Base-by-base conservation (phyloP, 1,140 invertebrate genomes). In the Cylas formicarius region DNA sequence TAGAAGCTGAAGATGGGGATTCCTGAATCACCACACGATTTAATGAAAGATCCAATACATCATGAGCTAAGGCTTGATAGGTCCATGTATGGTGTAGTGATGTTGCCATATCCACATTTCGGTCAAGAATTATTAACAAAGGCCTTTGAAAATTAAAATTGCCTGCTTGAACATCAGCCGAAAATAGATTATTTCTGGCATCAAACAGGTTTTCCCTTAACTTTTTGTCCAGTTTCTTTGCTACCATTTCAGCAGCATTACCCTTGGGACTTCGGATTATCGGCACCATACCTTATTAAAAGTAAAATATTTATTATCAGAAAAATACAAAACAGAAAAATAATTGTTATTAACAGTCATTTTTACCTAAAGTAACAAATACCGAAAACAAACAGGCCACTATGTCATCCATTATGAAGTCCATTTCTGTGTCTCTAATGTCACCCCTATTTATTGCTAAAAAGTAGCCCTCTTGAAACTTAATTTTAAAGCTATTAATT, bases 1-100 rank as follows among this genome's bases (percentile, higher is more conserved):
- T 73, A 1, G 76, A 76, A 3, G 80, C 80, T 61, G 32, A 23
- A 52, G 50, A 33, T 16, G 70, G 55, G 46, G 70, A 74, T 60
- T 92, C 88, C 53, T 86, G 84, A 14, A 93, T 78, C 19, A 84
- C 76, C 1, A 94, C 77, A 47, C 89, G 68, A 68, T 99, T 99
- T 31, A 97, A 69, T 14, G 87, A 80, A 38, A 97, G 72, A 59
- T 97, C 87, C 10, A 97, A 65, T 1, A 97, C 84, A 75, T 98
- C 95, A 67, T 98, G 94, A 20, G 89, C 83, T 37, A 99, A 65
- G 8, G 96, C 95, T 70, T 97, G 93, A 68, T 99, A 99, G 1
- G 94, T 99, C 97, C 97, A 99, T 3, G 96, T 97, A 67, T 99
- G 97, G 78, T 98, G 93, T 44, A 99, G 69, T 23, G 92, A 92